These are phyloP conservation scores for Gymnoscopelus microlampas DNA, from an alignment of 2,797 vertebrate species.

Conservation along the genomic window DNA sequence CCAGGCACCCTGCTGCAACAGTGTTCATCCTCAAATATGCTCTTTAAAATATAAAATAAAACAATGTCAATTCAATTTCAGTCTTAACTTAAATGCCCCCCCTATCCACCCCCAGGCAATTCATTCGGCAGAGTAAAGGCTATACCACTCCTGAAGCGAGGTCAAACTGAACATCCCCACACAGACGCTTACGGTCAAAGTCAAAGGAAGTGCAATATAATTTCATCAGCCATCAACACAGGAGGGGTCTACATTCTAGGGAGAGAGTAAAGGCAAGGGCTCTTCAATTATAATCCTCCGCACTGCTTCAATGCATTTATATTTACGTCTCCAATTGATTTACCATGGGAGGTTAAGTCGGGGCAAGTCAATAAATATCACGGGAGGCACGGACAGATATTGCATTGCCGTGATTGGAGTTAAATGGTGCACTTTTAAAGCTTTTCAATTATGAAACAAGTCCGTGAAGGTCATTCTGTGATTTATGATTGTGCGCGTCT, in stretches of 20 bases:
- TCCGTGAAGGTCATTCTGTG: conserved; percentile 7
- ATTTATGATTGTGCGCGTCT: not conserved
- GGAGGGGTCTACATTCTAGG: not conserved
- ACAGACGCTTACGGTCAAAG: not conserved
- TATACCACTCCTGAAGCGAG: not conserved
- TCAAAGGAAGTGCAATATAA: not conserved
- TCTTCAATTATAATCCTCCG: conserved; percentile 5
- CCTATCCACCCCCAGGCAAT: too few species aligned
- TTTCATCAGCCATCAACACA: not conserved
- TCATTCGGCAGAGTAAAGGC: too few species aligned
- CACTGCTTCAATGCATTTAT: not conserved
- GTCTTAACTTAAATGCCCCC: too few species aligned
- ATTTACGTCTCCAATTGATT: conserved; percentile 13
- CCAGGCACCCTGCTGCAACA: too few species aligned
- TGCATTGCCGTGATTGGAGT: not conserved
- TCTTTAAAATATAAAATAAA: too few species aligned
- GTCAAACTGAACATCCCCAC: not conserved
- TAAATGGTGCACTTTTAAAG: not conserved
- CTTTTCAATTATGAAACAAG: conserved; percentile 15
- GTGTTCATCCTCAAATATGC: too few species aligned
- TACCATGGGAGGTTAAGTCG: not conserved
- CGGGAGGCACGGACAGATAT: not conserved
- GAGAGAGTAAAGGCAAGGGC: not conserved
- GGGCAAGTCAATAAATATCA: conserved; percentile 6
- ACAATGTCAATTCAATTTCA: too few species aligned